Percentiles rank a stretch among this genome's conserved stretches.
These are phyloP conservation scores for Margarornis squamiger DNA, from an alignment of 2,797 vertebrate species.

Conservation along the genomic window DNA sequence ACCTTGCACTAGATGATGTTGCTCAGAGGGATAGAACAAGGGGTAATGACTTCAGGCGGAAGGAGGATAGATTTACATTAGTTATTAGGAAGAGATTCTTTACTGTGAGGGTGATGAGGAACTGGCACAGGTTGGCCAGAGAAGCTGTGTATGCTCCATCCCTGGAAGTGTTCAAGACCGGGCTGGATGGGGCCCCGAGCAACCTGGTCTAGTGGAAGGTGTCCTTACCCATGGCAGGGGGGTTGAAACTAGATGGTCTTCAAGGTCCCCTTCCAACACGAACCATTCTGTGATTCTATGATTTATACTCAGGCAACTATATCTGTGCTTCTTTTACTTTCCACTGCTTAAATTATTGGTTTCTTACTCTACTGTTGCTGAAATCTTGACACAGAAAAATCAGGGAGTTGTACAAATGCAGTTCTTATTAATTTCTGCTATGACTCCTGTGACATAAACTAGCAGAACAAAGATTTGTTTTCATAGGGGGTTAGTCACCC, in stretches of 20 bases:
- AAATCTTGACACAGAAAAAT: constrained; percentile 28
- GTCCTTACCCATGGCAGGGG: no score
- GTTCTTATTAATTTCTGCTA: background rate
- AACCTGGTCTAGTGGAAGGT: background rate
- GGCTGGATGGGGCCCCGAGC: background rate
- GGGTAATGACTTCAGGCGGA: background rate
- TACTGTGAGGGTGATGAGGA: background rate
- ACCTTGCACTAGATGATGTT: background rate
- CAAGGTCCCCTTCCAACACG: background rate
- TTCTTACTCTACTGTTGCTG: background rate
- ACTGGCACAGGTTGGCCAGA: background rate
- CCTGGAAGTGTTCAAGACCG: background rate
- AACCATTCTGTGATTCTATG: background rate
- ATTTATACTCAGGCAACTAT: background rate
- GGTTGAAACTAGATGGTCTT: background rate
- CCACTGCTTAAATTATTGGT: constrained; percentile 7
- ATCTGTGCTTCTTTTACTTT: background rate
- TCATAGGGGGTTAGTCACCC: background rate
- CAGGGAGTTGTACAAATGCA: constrained; percentile 15
- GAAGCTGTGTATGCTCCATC: background rate
- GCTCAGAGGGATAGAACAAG: background rate
- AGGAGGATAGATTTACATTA: background rate
- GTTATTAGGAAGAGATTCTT: background rate
- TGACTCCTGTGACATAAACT: background rate
- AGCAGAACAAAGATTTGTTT: background rate